Percentiles rank a stretch among this genome's conserved stretches.
Evolutionary conservation across 2,797 vertebrate genomes (phyloP).

Genomic region (Brachyalestes nurse): DNA sequence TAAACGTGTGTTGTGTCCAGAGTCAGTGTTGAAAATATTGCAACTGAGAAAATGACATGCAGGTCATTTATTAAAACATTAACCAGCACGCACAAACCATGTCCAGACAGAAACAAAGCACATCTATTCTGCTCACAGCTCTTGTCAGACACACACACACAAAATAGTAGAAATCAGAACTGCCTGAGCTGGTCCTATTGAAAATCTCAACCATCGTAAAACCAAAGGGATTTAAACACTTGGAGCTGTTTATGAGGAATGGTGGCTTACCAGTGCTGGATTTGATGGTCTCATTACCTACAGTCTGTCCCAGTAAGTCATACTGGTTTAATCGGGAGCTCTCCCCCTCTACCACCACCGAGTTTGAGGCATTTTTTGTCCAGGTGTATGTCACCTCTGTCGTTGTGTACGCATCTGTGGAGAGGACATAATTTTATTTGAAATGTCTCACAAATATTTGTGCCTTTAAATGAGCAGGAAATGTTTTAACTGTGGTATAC

Average conservation of each 20-base stretch:
- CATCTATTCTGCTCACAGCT: slow-evolving; percentile 2
- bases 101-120: not conserved
- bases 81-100: slow-evolving; percentile 7
- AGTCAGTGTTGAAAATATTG: slow-evolving; percentile 17
- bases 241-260: not conserved
- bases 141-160: not conserved
- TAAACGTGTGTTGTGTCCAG: slow-evolving; percentile 26
- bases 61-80: slow-evolving; percentile 17
- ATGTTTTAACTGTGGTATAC: too few relatives aligned
- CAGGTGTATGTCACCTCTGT: slow-evolving; percentile 96
- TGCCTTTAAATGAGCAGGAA: too few relatives aligned
- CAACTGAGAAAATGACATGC: slow-evolving; percentile 2
- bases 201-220: not conserved
- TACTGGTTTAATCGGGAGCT: slow-evolving; percentile 97
- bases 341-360: slow-evolving; percentile 94
- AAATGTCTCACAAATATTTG: too few relatives aligned
- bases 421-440: not conserved
- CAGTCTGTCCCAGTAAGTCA: slow-evolving; percentile 93
- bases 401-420: slow-evolving; percentile 93
- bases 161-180: not conserved
- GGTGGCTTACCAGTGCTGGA: slow-evolving; percentile 92
- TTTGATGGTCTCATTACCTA: slow-evolving; percentile 94
- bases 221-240: not conserved
- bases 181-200: not conserved
- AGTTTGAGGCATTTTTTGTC: slow-evolving; percentile 93